Evolutionary conservation across 2,888 invertebrate species (phyloP), one percentile per base, ranked within the genome.

Genomic region (Caenorhabditis auriculariae): DNA sequence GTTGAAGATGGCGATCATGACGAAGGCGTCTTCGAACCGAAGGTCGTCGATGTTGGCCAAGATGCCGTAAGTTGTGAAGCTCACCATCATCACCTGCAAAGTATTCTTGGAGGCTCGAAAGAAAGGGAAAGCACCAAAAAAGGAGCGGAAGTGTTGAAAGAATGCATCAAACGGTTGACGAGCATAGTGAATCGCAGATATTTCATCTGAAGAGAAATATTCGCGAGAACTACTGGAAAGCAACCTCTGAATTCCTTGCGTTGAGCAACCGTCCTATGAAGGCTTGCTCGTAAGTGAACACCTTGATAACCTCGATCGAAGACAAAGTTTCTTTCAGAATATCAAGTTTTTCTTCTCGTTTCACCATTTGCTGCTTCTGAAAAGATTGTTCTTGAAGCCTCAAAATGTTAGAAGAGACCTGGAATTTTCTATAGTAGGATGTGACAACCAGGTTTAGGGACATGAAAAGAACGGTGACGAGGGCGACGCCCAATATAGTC

Each of bases 21-120:
- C 68, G 23, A 68, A 68, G 0, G 68, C 68, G 26, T 64, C 56
- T 54, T 66, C 52, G 17, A 66, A 53, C 24, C 52, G 61, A 7
- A 61, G 37, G 32, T 49, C 61, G 28, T 43, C 48, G 27, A 61
- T 61, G 27, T 56, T 50, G 45, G 46, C 43, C n/a, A 46, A 49
- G 3, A 53, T 21, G 4, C 61, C 56, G 19, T 61, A 56, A 4
- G 56, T 52, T 2, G 56, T 56, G 32, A 61, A 65, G 51, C 55
- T 47, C 1, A 58, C 51, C 24, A 54, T 51, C n/a, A 41, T 51
- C 9, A 60, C 43, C 54, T 62, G 48, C 38, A 53, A 38, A 12
- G 5, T 26, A 28, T 5, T 15, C 4, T 24, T 1, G 19, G 35
- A 24, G 12, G 12, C n/a, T 12, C 12, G 17, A 27, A 51, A 44